A percentile compares a stretch with the other conserved stretches of the same genome.
These are phyloP conservation scores for Oxyscelio sp. DNA, from an alignment of 2,888 invertebrate species.

Conservation along the genomic window DNA sequence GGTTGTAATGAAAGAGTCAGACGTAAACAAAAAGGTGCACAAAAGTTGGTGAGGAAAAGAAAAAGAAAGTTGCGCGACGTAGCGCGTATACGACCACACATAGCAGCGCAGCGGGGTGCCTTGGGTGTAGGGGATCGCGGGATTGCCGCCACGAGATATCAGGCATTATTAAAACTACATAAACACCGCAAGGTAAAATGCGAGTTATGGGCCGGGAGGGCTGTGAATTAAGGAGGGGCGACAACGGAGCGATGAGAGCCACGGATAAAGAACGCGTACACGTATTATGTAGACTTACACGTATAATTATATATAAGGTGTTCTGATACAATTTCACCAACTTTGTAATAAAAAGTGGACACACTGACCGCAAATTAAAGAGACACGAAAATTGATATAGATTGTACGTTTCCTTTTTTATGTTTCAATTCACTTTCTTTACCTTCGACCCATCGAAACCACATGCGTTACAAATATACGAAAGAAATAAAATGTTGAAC, in stretches of 20 bases:
- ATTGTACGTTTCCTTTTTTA: too few species aligned
- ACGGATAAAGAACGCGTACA: conserved; percentile 80
- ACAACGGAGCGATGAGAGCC: conserved; percentile 82
- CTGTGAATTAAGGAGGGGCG: conserved; percentile 86
- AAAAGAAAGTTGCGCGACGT: conserved; percentile 68
- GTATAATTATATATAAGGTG: conserved; percentile 64
- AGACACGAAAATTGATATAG: too few species aligned
- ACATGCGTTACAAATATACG: conserved; percentile 13
- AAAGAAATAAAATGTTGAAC: conserved; percentile 9
- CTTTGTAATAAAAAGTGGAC: conserved; percentile 47
- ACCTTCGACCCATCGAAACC: conserved; percentile 18
- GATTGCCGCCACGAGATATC: conserved; percentile 84
- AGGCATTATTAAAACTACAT: conserved; percentile 88
- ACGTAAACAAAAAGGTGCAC: conserved; percentile 45
- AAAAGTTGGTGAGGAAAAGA: conserved; percentile 67
- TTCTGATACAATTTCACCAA: conserved; percentile 59
- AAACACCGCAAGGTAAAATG: conserved; percentile 86
- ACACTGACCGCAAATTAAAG: too few species aligned
- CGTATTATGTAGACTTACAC: conserved; percentile 66
- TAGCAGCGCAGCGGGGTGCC: conserved; percentile 78
- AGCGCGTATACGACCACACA: conserved; percentile 77
- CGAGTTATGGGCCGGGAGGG: conserved; percentile 85
- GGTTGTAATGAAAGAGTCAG: conserved; percentile 65
- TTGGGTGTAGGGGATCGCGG: conserved; percentile 77
- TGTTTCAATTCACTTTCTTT: too few species aligned